Conservation (phyloP, 2,888 invertebrate species). For the Agrotis ipsilon region DNA sequence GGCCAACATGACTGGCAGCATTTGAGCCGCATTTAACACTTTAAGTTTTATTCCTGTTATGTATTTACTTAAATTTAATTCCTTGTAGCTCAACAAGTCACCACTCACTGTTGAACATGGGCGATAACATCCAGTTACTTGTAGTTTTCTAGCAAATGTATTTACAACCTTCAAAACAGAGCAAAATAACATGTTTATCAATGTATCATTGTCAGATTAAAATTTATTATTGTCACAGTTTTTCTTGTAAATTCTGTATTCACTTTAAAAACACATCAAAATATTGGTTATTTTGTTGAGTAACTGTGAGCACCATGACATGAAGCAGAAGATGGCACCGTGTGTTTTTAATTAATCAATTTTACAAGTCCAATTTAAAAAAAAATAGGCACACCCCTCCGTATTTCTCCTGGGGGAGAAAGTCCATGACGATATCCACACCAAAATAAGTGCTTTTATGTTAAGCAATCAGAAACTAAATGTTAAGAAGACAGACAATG, state of each 20-base stretch:
- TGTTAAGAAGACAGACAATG: neutral
- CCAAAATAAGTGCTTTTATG: too few species aligned
- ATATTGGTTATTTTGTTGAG: too few species aligned
- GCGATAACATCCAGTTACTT: constrained; percentile 1
- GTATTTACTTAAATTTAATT: constrained; percentile 6
- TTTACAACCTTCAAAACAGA: constrained; percentile 2
- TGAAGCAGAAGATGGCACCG: too few species aligned
- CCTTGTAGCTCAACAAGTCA: constrained; percentile 10
- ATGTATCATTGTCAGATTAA: neutral
- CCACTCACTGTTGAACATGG: neutral
- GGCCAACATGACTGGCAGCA: constrained; percentile 42
- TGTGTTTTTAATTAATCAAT: too few species aligned
- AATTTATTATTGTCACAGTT: neutral
- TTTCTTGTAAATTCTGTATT: neutral
- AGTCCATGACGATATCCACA: too few species aligned
- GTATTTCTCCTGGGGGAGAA: too few species aligned
- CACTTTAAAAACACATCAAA: neutral
- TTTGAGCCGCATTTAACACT: constrained; percentile 20
- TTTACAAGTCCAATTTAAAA: too few species aligned
- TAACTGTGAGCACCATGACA: too few species aligned
- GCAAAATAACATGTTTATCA: neutral
- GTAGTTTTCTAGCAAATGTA: constrained; percentile 13
- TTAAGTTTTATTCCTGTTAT: constrained; percentile 13
- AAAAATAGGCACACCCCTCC: too few species aligned
- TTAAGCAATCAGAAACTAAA: neutral